Evolutionary conservation across 2,888 invertebrate genomes (phyloP).

Genomic region (Calliphora vomitoria): DNA sequence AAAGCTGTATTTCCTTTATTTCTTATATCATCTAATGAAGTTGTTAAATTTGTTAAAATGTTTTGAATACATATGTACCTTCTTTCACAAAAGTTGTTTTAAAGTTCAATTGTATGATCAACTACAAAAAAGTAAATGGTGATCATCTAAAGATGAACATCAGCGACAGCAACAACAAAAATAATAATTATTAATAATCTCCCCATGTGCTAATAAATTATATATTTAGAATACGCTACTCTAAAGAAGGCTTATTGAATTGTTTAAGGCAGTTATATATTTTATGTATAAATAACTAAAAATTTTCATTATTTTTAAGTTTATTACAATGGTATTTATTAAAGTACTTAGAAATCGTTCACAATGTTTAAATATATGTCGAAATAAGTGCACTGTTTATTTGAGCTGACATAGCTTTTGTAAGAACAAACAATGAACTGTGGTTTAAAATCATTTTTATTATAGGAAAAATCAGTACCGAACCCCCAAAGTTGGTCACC

Average conservation of each 20-base stretch:
- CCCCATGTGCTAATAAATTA: slow-evolving; percentile 13
- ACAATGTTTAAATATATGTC: no score
- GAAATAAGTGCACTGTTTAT: no score
- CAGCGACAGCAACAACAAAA: not conserved
- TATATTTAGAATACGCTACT: not conserved
- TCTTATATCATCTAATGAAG: slow-evolving; percentile 6
- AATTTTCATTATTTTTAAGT: no score
- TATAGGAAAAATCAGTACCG: no score
- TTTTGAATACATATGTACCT: not conserved
- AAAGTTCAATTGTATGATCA: slow-evolving; percentile 3
- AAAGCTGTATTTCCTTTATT: not conserved
- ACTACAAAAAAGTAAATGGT: not conserved
- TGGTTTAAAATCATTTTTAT: no score
- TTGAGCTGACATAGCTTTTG: no score
- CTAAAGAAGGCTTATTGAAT: not conserved
- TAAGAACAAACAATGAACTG: no score
- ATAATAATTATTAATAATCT: not conserved
- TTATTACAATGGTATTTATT: no score
- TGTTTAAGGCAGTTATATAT: not conserved
- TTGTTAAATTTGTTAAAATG: slow-evolving; percentile 32
- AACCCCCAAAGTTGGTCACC: no score
- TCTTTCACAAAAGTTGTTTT: not conserved
- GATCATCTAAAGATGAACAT: not conserved
- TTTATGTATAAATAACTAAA: no score
- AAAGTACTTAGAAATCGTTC: no score